phyloP scores from a whole-genome alignment of 2,113 vertebrate species.

The Drymodes brunneopygia region DNA sequence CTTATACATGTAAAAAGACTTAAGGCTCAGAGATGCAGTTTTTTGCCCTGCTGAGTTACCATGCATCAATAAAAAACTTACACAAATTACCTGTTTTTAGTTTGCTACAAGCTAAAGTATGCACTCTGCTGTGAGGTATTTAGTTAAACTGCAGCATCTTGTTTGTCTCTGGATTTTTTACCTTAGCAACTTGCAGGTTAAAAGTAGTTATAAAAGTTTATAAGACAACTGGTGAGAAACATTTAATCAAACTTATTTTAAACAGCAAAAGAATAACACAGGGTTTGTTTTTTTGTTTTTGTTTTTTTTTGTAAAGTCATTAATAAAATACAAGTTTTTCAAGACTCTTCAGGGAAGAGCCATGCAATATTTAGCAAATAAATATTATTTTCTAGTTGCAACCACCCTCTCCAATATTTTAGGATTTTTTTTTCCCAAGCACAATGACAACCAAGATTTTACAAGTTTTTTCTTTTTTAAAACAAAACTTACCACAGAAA shows the following conservation, averaged over 20 bases:
- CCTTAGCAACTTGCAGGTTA: background rate
- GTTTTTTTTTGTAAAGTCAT: background rate
- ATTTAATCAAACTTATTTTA: background rate
- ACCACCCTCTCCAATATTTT: background rate
- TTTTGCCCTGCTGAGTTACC: background rate
- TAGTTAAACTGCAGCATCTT: background rate
- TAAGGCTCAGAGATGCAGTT: background rate
- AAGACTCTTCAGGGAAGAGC: background rate
- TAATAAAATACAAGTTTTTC: background rate
- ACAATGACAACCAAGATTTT: background rate
- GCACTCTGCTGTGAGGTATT: background rate
- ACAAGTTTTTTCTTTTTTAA: background rate
- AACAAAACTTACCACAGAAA: background rate
- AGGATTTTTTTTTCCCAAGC: background rate
- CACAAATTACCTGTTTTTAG: background rate
- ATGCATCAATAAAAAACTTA: background rate
- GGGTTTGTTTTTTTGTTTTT: background rate
- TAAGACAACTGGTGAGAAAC: background rate
- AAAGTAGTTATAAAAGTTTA: background rate
- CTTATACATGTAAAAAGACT: background rate
- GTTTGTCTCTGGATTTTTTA: background rate
- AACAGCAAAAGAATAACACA: background rate
- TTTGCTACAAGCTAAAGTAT: background rate
- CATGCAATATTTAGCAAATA: background rate
- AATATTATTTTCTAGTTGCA: background rate